phyloP scores from a whole-genome alignment of 1,140 invertebrate species.

The Diorhabda carinulata region DNA sequence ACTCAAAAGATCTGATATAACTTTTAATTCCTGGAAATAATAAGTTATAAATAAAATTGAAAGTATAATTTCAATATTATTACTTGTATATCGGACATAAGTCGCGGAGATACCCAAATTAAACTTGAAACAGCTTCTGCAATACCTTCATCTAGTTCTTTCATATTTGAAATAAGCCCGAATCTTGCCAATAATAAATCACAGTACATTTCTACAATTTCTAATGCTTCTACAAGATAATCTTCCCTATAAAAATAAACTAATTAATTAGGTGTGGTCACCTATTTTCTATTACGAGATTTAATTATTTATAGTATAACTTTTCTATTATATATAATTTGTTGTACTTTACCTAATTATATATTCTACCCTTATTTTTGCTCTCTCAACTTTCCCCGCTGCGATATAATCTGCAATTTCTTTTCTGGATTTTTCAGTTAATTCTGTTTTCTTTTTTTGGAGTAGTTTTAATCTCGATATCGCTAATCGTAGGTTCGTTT shows the following conservation, averaged over 20 bases:
- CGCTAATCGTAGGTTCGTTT: constrained; percentile 90
- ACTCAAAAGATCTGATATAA: constrained; percentile 85
- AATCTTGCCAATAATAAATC: constrained; percentile 96
- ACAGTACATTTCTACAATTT: constrained; percentile 99
- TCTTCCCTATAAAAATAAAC: constrained; percentile 71
- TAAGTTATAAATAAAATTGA: no score
- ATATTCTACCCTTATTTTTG: constrained; percentile 95
- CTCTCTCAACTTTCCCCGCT: constrained; percentile 85
- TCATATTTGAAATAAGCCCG: constrained; percentile 96
- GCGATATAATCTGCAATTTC: constrained; percentile 97
- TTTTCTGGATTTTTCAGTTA: constrained; percentile 90
- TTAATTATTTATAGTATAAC: not conserved
- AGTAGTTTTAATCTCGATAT: constrained; percentile 92
- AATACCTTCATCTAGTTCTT: constrained; percentile 92
- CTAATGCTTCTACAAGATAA: constrained; percentile 98
- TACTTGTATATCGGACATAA: constrained; percentile 75
- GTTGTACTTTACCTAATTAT: constrained; percentile 70
- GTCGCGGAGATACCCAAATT: constrained; percentile 92
- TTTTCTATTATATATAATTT: not conserved
- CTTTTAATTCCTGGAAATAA: constrained; percentile 71
- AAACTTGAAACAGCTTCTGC: constrained; percentile 94
- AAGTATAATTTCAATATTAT: not conserved
- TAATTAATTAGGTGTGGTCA: not conserved
- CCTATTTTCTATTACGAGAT: not conserved
- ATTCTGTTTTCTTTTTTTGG: constrained; percentile 97